Evolutionary conservation across 1,140 invertebrate genomes (phyloP), one percentile per base, ranked within the genome.

Genomic region (Dryas iulia): DNA sequence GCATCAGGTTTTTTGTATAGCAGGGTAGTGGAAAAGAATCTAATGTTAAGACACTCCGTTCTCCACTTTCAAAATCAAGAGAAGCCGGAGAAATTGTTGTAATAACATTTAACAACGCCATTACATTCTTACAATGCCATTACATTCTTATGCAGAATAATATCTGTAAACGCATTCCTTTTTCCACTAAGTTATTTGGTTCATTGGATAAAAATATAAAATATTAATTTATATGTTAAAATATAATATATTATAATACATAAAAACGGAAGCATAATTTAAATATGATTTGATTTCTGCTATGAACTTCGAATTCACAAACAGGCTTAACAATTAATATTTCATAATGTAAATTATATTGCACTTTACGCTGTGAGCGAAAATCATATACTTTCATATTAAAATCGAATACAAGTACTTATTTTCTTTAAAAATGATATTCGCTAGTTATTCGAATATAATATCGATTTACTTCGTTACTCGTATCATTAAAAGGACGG

Each of bases 401-500:
- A 47, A 47, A 1, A 47, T 47, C 18, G 39, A 47, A 21, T 47
- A 47, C 39, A 47, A 3, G 39, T 47, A 47, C 5, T 47, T 21
- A 47, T 47, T 21, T 18, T 47, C 7, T 10, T 47, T 47, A 21
- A 47, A 47, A 18, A 47, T 47, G 39, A 47, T 8, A 21, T 47
- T 47, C 8, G 39, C 21, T 47, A 47, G 2, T 39, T n/a, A n/a
- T 47, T 47, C 39, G 39, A 47, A 47, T 7, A 47, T 47, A 47
- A 47, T 47, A 47, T 47, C 39, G 39, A 47, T 47, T 47, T 47
- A 21, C 18, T 21, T 47, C 39, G 47, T 35, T 56, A 64, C 64
- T 87, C 83, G 84, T 86, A 89, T 87, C 81, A 76, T 83, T 76
- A 86, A 47, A 47, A 47, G 86, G 87, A 90, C 86, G 87, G 87